A percentile compares a stretch with the other conserved stretches of the same genome.
phyloP scores from a whole-genome alignment of 1,140 invertebrate genomes.

The Dermatophagoides farinae region DNA sequence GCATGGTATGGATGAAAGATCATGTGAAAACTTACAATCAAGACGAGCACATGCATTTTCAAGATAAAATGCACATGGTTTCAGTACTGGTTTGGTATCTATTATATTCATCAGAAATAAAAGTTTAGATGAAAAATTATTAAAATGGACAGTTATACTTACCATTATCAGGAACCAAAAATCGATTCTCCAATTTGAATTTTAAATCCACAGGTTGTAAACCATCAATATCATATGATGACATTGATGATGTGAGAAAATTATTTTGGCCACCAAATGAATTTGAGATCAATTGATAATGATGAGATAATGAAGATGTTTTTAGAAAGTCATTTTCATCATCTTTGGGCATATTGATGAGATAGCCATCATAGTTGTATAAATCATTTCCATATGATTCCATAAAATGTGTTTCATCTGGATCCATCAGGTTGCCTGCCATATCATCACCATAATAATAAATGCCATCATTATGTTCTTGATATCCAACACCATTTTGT shows the following conservation, averaged over 20 bases:
- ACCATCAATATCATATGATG: no score
- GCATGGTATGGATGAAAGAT: constrained; percentile 32
- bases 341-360: neutral
- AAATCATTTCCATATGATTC: neutral
- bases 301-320: no score
- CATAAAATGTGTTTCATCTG: neutral
- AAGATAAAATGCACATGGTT: constrained; percentile 32
- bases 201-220: neutral
- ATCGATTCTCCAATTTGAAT: constrained; percentile 3
- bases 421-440: neutral
- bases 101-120: constrained; percentile 8
- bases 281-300: no score
- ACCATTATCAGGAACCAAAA: neutral
- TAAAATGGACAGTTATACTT: neutral
- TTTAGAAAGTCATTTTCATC: neutral
- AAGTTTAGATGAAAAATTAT: neutral
- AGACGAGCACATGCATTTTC: constrained; percentile 29
- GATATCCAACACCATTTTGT: neutral
- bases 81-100: constrained; percentile 18
- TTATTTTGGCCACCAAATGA: no score
- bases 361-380: neutral
- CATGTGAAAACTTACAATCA: constrained; percentile 35
- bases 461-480: neutral
- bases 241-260: no score
- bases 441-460: neutral